Percentiles rank a stretch among this genome's conserved stretches.
phyloP scores from a whole-genome alignment of 2,888 invertebrate genomes.

The Horisme vitalbata region DNA sequence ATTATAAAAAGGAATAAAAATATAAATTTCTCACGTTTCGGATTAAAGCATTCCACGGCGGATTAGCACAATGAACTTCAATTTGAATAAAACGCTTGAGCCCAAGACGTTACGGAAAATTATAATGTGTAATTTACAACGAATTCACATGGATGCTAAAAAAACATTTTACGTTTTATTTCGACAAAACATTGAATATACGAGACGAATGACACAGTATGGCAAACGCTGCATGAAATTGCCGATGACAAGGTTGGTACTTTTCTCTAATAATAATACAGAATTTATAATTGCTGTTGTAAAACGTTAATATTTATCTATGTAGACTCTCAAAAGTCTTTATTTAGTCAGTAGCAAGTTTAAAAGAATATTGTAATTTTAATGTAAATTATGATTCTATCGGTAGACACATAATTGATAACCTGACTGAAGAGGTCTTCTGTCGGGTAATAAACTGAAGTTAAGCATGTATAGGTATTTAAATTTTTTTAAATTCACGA shows the following conservation, averaged over 20 bases:
- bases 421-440: too few relatives aligned
- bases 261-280: too few relatives aligned
- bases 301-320: too few relatives aligned
- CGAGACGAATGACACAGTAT: neutral
- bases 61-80: constrained; percentile 48
- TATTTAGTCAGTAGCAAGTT: too few relatives aligned
- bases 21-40: constrained; percentile 38
- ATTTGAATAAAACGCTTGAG: constrained; percentile 36
- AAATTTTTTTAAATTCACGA: too few relatives aligned
- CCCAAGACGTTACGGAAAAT: constrained; percentile 33
- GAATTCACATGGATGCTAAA: constrained; percentile 15
- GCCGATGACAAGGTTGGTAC: neutral
- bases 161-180: constrained; percentile 3
- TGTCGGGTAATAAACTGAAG: too few relatives aligned
- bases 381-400: too few relatives aligned
- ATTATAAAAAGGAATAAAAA: constrained; percentile 28
- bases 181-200: constrained; percentile 2
- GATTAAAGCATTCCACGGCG: constrained; percentile 53
- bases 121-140: constrained; percentile 34
- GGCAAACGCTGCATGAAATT: neutral
- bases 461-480: neutral
- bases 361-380: too few relatives aligned
- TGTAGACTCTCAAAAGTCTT: too few relatives aligned
- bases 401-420: too few relatives aligned
- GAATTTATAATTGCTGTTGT: too few relatives aligned